phyloP scores from a whole-genome alignment of 2,797 vertebrate genomes.

The Yasuhikotakia modesta region DNA sequence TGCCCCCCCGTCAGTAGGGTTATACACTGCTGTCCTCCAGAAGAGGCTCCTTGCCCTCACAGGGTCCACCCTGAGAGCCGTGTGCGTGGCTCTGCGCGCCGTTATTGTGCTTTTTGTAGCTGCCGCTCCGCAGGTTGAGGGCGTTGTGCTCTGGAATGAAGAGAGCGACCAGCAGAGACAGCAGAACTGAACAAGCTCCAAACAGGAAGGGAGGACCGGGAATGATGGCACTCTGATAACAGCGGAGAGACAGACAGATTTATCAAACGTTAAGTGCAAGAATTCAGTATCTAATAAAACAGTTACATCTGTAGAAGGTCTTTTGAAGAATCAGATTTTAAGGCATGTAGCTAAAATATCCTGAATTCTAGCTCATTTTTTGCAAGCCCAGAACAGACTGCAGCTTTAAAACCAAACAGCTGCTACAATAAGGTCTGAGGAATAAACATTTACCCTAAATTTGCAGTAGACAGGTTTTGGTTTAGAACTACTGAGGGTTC shows the following conservation, averaged over 20 bases:
- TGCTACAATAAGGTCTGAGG: too few species aligned
- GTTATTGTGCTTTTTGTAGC: constrained; percentile 89
- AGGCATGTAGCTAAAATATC: too few species aligned
- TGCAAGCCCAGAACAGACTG: too few species aligned
- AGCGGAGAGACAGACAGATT: not conserved
- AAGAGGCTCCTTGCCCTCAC: constrained; percentile 86
- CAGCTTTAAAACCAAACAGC: too few species aligned
- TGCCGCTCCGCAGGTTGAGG: constrained; percentile 75
- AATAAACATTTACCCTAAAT: too few species aligned
- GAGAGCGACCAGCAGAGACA: constrained; percentile 88
- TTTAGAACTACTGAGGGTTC: not conserved
- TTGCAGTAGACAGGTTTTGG: not conserved
- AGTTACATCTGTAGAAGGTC: not conserved
- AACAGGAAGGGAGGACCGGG: constrained; percentile 90
- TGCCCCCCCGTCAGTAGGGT: constrained; percentile 65
- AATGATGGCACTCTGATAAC: constrained; percentile 85
- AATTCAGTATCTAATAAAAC: not conserved
- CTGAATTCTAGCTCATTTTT: too few species aligned
- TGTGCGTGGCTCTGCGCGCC: constrained; percentile 86
- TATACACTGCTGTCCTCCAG: constrained; percentile 90
- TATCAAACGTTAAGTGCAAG: not conserved
- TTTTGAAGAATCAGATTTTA: too few species aligned
- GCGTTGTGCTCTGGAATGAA: constrained; percentile 88
- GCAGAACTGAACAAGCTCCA: constrained; percentile 88
- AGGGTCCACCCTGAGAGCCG: constrained; percentile 79